These are phyloP conservation scores for Drosophila heteroneura DNA, from an alignment of 2,888 invertebrate species.

Conservation along the genomic window DNA sequence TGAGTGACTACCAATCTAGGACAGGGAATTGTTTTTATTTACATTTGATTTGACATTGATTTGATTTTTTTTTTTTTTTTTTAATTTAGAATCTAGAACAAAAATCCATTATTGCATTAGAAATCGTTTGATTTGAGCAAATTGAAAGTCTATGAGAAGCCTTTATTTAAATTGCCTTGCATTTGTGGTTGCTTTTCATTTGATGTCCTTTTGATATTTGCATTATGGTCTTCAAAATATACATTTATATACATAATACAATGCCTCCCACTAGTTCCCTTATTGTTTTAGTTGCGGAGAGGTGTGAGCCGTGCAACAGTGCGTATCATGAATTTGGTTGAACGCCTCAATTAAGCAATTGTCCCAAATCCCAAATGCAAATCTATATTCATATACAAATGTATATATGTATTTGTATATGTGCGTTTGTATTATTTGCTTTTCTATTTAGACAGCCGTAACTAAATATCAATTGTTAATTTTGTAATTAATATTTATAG, in stretches of 20 bases:
- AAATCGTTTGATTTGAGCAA: background rate
- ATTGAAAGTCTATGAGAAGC: background rate
- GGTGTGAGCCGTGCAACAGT: slow-evolving; percentile 53
- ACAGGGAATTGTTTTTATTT: background rate
- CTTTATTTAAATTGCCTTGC: background rate
- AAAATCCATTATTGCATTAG: background rate
- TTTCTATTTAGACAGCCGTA: slow-evolving; percentile 44
- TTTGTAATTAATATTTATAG: slow-evolving; percentile 33
- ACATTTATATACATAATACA: slow-evolving; percentile 15
- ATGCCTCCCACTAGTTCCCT: background rate
- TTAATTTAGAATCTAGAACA: background rate
- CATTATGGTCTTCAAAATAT: slow-evolving; percentile 51
- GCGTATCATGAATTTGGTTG: slow-evolving; percentile 69
- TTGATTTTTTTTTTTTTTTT: background rate
- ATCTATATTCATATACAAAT: background rate
- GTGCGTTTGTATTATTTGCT: slow-evolving; percentile 5
- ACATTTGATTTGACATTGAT: background rate
- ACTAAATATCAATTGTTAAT: slow-evolving; percentile 47
- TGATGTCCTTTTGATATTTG: slow-evolving; percentile 61
- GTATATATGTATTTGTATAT: background rate
- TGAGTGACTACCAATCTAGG: background rate
- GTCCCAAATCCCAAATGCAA: slow-evolving; percentile 18
- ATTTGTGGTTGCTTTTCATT: slow-evolving; percentile 22
- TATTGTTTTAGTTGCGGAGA: slow-evolving; percentile 21
- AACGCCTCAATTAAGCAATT: slow-evolving; percentile 41